These are phyloP conservation scores for Amblyteles armatorius DNA, from an alignment of 2,888 invertebrate species.

Conservation along the genomic window DNA sequence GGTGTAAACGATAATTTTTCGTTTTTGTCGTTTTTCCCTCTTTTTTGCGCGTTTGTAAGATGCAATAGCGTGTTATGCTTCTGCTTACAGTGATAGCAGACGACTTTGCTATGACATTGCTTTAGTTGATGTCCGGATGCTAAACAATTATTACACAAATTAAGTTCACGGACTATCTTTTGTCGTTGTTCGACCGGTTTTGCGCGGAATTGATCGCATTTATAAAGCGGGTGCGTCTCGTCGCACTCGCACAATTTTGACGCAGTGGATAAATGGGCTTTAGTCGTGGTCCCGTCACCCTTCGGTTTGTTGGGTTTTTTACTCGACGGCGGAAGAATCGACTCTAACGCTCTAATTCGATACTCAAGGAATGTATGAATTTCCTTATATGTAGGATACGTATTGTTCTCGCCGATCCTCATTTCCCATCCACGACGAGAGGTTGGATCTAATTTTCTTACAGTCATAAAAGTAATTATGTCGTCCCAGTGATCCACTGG, in stretches of 20 bases:
- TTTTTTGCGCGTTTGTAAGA: neutral
- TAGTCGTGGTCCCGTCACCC: neutral
- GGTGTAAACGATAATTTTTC: neutral
- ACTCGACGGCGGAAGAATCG: neutral
- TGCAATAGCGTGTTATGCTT: slow-evolving; percentile 46
- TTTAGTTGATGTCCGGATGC: slow-evolving; percentile 13
- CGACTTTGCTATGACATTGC: slow-evolving; percentile 30
- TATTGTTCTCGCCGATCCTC: neutral
- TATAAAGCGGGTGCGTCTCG: neutral
- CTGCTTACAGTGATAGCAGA: slow-evolving; percentile 40
- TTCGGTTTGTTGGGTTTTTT: neutral
- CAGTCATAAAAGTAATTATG: slow-evolving; percentile 34
- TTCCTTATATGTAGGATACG: neutral
- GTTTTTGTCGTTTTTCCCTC: neutral
- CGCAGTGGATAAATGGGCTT: slow-evolving; percentile 9
- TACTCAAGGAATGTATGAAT: slow-evolving; percentile 15
- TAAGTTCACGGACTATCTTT: slow-evolving; percentile 1
- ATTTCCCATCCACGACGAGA: slow-evolving; percentile 60
- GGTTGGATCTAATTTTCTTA: slow-evolving; percentile 39
- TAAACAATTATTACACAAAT: slow-evolving; percentile 56
- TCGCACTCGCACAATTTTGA: slow-evolving; percentile 19
- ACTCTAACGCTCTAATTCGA: slow-evolving; percentile 11
- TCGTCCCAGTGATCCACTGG: slow-evolving; percentile 54
- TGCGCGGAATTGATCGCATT: slow-evolving; percentile 1
- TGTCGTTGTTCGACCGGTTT: slow-evolving; percentile 23